Evolutionary conservation across 2,888 invertebrate genomes (phyloP).

Genomic region (Diabrotica balteata): DNA sequence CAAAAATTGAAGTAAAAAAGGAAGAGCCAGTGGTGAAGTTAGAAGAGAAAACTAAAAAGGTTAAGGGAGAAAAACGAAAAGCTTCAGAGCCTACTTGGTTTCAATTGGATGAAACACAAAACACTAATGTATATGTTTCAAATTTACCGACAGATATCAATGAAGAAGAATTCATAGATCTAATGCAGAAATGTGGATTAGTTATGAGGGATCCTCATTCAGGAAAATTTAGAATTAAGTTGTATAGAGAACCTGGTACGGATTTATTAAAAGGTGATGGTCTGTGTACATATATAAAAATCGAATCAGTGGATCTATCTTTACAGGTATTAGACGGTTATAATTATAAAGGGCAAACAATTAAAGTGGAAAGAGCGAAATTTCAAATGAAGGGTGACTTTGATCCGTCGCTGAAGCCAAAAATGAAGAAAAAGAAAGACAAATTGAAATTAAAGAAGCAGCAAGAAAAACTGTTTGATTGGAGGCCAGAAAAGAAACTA

Average conservation of each 20-base stretch:
- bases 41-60: conserved; percentile 46
- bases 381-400: conserved; percentile 95
- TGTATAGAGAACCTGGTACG: conserved; percentile 83
- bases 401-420: conserved; percentile 91
- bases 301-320: conserved; percentile 93
- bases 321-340: conserved; percentile 90
- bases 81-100: conserved; percentile 79
- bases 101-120: conserved; percentile 84
- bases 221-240: conserved; percentile 60
- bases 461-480: conserved; percentile 94
- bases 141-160: conserved; percentile 89
- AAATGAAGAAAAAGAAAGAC: conserved; percentile 86
- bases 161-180: conserved; percentile 86
- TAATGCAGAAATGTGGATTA: conserved; percentile 97
- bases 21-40: conserved; percentile 32
- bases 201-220: conserved; percentile 71
- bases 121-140: conserved; percentile 95
- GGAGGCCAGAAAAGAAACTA: conserved; percentile 91
- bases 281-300: conserved; percentile 92
- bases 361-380: conserved; percentile 90
- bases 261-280: conserved; percentile 94
- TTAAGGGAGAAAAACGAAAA: conserved; percentile 61
- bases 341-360: conserved; percentile 77
- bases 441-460: conserved; percentile 90
- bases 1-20: conserved; percentile 41